phyloP scores from a whole-genome alignment of 2,888 invertebrate species.

The Euphydryas editha region DNA sequence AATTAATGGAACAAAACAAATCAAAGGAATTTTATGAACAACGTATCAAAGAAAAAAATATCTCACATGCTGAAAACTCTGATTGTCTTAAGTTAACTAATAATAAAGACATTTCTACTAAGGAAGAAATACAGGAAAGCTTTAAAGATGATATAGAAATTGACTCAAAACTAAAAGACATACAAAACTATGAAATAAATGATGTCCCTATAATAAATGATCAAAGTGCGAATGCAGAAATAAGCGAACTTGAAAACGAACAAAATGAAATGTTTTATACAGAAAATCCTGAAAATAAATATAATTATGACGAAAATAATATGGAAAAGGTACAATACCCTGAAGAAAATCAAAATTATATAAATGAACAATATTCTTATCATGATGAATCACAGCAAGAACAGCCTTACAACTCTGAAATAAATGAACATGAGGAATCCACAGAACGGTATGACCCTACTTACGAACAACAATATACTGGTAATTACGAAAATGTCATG shows the following conservation, averaged over 20 bases:
- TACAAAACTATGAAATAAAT: constrained; percentile 4
- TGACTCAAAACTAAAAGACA: not conserved
- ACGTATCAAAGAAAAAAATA: not conserved
- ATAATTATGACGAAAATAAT: constrained; percentile 50
- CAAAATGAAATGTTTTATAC: constrained; percentile 64
- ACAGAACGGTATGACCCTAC: constrained; percentile 63
- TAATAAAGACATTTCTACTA: not conserved
- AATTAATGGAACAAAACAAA: not conserved
- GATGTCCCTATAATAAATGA: not conserved
- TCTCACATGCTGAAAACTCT: not conserved
- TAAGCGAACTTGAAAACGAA: constrained; percentile 61
- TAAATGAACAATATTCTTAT: constrained; percentile 56
- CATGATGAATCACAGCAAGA: constrained; percentile 57
- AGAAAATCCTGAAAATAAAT: constrained; percentile 52
- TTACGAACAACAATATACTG: constrained; percentile 63
- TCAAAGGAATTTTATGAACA: not conserved
- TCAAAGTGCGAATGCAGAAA: constrained; percentile 44
- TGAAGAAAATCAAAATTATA: constrained; percentile 45
- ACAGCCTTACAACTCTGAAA: constrained; percentile 52
- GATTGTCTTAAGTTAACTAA: not conserved
- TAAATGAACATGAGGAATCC: constrained; percentile 62
- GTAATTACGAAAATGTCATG: not conserved
- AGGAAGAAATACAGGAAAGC: not conserved
- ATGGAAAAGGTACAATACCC: constrained; percentile 28
- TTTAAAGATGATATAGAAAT: not conserved